Evolutionary conservation across 2,113 vertebrate genomes (phyloP).

Genomic region (Corvus cornix): DNA sequence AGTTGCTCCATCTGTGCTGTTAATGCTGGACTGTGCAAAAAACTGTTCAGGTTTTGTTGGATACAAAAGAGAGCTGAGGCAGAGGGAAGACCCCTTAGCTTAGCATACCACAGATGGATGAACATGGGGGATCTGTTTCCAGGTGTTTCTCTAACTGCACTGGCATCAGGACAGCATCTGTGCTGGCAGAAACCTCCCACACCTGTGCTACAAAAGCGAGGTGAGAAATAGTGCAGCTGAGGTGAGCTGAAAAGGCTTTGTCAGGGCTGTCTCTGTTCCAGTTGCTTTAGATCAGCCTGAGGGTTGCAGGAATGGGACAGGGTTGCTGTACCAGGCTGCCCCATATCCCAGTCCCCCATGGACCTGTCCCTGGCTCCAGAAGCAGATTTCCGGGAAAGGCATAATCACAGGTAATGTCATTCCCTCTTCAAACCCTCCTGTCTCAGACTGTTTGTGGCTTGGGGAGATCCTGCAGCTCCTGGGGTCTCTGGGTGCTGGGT

Average conservation of each 20-base stretch:
- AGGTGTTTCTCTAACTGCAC: background rate
- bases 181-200: background rate
- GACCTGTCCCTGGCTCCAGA: background rate
- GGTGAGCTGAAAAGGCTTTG: background rate
- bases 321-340: background rate
- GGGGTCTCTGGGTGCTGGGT: background rate
- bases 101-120: background rate
- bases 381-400: background rate
- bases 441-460: background rate
- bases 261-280: background rate
- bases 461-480: background rate
- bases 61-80: background rate
- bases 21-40: background rate
- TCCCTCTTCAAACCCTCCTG: background rate
- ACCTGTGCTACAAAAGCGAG: background rate
- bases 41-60: background rate
- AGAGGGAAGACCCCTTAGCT: background rate
- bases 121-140: background rate
- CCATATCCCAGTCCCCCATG: background rate
- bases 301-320: rapidly evolving
- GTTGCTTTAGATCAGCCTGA: rapidly evolving
- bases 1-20: conserved; percentile 34
- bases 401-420: background rate
- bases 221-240: background rate
- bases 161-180: background rate